phyloP scores from a whole-genome alignment of 2,113 vertebrate species.

The Chinchilla lanigera region DNA sequence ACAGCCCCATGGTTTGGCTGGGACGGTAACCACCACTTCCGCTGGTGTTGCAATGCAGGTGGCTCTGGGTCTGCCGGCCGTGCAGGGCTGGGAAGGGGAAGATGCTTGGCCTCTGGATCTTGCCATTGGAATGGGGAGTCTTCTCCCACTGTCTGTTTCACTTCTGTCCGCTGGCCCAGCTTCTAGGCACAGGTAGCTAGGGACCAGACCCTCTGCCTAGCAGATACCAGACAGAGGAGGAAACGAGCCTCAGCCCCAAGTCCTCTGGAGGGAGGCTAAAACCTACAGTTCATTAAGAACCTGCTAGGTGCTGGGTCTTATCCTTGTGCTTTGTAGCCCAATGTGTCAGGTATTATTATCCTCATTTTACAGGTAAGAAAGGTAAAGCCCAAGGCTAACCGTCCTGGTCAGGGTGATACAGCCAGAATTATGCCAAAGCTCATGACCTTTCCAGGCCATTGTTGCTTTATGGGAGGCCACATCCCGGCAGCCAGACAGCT shows the following conservation, averaged over 20 bases:
- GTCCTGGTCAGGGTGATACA: neutral
- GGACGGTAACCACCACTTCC: constrained; percentile 52
- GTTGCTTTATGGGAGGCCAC: neutral
- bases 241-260: neutral
- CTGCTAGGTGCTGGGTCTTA: neutral
- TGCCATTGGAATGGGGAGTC: neutral
- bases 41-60: constrained; percentile 68
- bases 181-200: neutral
- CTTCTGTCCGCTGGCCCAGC: neutral
- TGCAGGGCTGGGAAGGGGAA: neutral
- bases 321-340: neutral
- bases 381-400: neutral
- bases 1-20: constrained; percentile 71
- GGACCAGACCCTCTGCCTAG: neutral
- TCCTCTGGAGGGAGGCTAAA: neutral
- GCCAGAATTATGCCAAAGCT: neutral
- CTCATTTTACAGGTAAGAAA: neutral
- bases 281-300: neutral
- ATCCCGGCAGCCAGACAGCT: neutral
- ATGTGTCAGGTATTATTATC: neutral
- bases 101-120: neutral
- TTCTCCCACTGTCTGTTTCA: neutral
- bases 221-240: neutral
- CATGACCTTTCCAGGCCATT: neutral
- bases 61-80: neutral